Percentiles rank a stretch among this genome's conserved stretches.
phyloP scores from a whole-genome alignment of 2,797 vertebrate species.

The Chloroceryle amazona region DNA sequence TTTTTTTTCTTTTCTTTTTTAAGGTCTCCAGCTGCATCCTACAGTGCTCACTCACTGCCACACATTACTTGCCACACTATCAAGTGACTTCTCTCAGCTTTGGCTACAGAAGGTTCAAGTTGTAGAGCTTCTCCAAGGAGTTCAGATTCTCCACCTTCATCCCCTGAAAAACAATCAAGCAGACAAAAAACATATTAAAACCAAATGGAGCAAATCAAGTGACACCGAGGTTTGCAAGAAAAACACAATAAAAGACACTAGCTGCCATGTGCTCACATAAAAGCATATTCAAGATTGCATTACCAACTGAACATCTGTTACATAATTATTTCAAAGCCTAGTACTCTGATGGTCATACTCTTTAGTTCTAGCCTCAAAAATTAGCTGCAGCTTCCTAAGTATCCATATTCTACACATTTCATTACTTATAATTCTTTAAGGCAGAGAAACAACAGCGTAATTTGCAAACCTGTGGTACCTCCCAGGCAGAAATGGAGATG shows the following conservation, averaged over 20 bases:
- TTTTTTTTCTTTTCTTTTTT: not conserved
- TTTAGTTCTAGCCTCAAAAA: not conserved
- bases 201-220: not conserved
- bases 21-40: constrained; percentile 55
- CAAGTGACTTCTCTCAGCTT: constrained; percentile 97
- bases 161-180: constrained; percentile 82
- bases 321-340: not conserved
- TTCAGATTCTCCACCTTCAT: constrained; percentile 91
- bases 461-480: not conserved
- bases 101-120: constrained; percentile 90
- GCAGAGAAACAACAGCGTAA: not conserved
- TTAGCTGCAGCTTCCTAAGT: not conserved
- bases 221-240: not conserved
- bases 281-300: not conserved
- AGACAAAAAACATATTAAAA: not conserved
- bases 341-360: not conserved
- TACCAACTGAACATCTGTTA: not conserved
- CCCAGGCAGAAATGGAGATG: not conserved
- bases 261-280: not conserved
- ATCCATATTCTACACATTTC: not conserved
- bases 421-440: not conserved
- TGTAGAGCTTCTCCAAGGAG: constrained; percentile 87
- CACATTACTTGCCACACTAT: constrained; percentile 96
- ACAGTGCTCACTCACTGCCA: constrained; percentile 83
- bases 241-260: not conserved